Conservation (phyloP, 2,113 vertebrate species). For the Zosterops lateralis region DNA sequence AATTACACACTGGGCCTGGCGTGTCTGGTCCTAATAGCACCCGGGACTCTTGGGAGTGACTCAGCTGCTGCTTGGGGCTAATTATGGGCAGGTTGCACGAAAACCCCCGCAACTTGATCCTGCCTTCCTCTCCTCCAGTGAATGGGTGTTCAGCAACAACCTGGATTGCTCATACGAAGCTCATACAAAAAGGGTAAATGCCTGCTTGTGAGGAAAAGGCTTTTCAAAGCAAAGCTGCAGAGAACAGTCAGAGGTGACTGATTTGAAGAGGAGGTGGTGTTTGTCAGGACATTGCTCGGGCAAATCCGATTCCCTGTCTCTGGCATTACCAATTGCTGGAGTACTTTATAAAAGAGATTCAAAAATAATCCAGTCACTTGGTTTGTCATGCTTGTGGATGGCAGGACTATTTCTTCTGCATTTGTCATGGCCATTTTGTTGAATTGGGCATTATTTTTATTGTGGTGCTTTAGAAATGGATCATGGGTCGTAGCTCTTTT, state of each 20-base stretch:
- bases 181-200: not conserved
- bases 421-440: not conserved
- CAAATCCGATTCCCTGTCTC: not conserved
- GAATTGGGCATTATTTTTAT: not conserved
- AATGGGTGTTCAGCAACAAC: not conserved
- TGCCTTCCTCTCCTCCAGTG: conserved; percentile 1
- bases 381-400: not conserved
- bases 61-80: conserved; percentile 47
- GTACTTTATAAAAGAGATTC: not conserved
- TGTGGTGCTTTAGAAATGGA: not conserved
- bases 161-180: not conserved
- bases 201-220: not conserved
- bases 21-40: conserved; percentile 60
- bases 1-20: conserved; percentile 50
- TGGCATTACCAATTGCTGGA: not conserved
- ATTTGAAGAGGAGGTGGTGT: not conserved
- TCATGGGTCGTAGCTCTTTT: not conserved
- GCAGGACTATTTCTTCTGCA: not conserved
- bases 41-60: conserved; percentile 33
- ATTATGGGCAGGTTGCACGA: conserved; percentile 39
- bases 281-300: not conserved
- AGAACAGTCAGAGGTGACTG: not conserved
- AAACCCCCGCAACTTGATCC: not conserved
- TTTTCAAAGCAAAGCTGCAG: not conserved
- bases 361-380: not conserved